Evolutionary conservation across 2,888 invertebrate genomes (phyloP).

Genomic region (Hypsopygia costalis): DNA sequence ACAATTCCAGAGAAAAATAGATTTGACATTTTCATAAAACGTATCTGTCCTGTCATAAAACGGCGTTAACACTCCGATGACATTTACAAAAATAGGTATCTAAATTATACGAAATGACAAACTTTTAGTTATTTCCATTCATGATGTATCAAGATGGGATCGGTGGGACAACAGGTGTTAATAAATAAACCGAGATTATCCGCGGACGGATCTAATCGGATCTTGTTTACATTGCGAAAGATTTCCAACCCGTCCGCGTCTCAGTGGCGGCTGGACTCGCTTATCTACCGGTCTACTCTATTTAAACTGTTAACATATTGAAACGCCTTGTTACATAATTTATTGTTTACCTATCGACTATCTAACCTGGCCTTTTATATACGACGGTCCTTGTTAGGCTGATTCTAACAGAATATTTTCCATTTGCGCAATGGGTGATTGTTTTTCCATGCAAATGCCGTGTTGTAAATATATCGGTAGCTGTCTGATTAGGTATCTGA

Average conservation of each 20-base stretch:
- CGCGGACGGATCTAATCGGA: conserved; percentile 61
- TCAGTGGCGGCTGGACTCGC: conserved; percentile 22
- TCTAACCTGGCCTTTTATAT: conserved; percentile 51
- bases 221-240: conserved; percentile 69
- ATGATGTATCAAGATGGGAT: conserved; percentile 46
- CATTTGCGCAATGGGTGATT: conserved; percentile 52
- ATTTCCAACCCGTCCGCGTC: conserved; percentile 34
- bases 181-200: conserved; percentile 69
- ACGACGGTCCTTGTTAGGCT: conserved; percentile 62
- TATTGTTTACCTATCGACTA: conserved; percentile 64
- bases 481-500: conserved; percentile 54
- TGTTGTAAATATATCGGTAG: conserved; percentile 58
- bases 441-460: conserved; percentile 61
- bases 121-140: conserved; percentile 8
- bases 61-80: background rate
- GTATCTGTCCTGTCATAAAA: too few species aligned
- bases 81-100: background rate
- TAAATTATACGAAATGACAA: background rate
- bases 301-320: conserved; percentile 63
- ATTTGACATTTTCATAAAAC: too few species aligned
- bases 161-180: conserved; percentile 44
- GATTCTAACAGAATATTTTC: conserved; percentile 57
- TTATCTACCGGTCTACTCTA: conserved; percentile 50
- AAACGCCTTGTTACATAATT: conserved; percentile 55
- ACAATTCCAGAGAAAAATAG: too few species aligned